A percentile compares a stretch with the other conserved stretches of the same genome.
Evolutionary conservation across 92 coral and sea anemone species (phyloP).

Genomic region (Isaurus tuberculatus): DNA sequence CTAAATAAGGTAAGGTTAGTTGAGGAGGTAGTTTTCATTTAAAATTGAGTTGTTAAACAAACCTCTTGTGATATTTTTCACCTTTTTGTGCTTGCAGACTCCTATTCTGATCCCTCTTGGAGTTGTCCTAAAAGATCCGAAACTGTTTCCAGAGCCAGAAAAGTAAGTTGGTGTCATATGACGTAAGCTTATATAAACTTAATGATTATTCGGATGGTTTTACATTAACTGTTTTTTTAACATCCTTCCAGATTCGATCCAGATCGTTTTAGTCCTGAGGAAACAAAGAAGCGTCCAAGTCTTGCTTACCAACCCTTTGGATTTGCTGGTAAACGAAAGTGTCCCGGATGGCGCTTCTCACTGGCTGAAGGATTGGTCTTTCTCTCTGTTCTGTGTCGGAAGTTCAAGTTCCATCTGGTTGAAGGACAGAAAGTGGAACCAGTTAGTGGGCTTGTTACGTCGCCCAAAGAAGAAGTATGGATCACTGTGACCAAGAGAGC

Average conservation of each 20-base stretch:
- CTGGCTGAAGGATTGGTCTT: conserved; percentile 87
- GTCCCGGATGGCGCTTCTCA: conserved; percentile 95
- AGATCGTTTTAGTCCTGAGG: conserved; percentile 87
- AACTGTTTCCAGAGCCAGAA: conserved; percentile 87
- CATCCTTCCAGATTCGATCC: conserved; percentile 90
- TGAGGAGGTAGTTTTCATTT: too few relatives aligned
- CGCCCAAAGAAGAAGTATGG: conserved; percentile 93
- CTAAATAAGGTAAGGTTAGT: too few relatives aligned
- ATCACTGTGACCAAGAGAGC: conserved; percentile 71
- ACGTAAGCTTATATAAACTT: not conserved
- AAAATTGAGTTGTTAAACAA: too few relatives aligned
- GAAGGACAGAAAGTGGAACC: conserved; percentile 90
- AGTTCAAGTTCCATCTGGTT: conserved; percentile 87
- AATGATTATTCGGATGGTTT: not conserved
- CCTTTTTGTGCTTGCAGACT: conserved; percentile 54
- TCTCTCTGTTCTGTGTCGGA: conserved; percentile 80
- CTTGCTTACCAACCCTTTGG: conserved; percentile 96
- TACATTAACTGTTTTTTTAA: not conserved
- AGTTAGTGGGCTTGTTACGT: conserved; percentile 77
- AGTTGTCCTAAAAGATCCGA: conserved; percentile 86
- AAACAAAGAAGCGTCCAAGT: conserved; percentile 81
- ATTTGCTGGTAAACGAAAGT: conserved; percentile 97
- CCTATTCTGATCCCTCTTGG: conserved; percentile 90
- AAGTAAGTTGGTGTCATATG: conserved; percentile 65
- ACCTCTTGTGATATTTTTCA: not conserved